Evolutionary conservation across 2,113 vertebrate genomes (phyloP).

Genomic region (Petrocephalus zakoni): DNA sequence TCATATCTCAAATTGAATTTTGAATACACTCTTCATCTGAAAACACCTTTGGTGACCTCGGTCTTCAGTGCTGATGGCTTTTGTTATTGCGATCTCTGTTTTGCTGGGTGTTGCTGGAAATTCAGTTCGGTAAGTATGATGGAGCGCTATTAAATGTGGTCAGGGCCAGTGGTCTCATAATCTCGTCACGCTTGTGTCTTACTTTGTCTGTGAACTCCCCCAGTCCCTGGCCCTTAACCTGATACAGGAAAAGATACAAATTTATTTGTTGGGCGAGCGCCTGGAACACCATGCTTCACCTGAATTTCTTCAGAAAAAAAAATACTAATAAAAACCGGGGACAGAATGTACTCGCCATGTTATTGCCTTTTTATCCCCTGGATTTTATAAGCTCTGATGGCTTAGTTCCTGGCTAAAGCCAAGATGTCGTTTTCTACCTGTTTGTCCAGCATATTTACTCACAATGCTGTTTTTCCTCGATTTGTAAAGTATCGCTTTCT

Average conservation of each 20-base stretch:
- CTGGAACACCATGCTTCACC: conserved; percentile 31
- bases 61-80: conserved; percentile 45
- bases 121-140: conserved; percentile 61
- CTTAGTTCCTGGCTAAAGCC: background rate
- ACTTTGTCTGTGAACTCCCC: conserved; percentile 39
- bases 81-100: conserved; percentile 48
- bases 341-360: conserved; percentile 14
- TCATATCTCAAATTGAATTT: conserved; percentile 30
- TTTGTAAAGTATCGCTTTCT: background rate
- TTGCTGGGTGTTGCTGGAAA: conserved; percentile 34
- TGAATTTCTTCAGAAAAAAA: conserved; percentile 31
- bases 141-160: conserved; percentile 55
- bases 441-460: conserved; percentile 35
- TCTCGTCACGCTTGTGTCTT: conserved; percentile 38
- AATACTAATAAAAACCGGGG: background rate
- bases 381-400: conserved; percentile 19
- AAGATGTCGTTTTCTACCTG: conserved; percentile 42
- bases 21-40: conserved; percentile 28
- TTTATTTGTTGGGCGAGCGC: conserved; percentile 41
- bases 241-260: conserved; percentile 38
- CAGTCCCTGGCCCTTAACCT: conserved; percentile 50
- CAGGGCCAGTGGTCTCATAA: conserved; percentile 52
- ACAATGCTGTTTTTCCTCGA: background rate
- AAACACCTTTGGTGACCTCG: conserved; percentile 29
- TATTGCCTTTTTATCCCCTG: conserved; percentile 34